Evolutionary conservation across 1,140 invertebrate genomes (phyloP).

Genomic region (Ladona fulva): DNA sequence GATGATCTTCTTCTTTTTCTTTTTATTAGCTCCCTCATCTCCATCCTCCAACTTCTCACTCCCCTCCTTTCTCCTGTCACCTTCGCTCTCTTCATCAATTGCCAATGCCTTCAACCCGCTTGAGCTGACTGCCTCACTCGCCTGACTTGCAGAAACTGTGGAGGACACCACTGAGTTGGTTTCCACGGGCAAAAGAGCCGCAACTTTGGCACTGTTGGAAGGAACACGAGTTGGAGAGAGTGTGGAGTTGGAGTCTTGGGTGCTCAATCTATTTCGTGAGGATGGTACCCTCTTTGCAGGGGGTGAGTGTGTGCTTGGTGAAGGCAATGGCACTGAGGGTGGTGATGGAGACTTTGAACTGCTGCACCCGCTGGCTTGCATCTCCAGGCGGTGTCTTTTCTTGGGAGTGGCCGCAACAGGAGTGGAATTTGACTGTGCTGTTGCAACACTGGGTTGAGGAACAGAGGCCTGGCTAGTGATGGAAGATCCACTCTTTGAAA

Average conservation of each 20-base stretch:
- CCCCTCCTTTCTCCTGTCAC: background rate
- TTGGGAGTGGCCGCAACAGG: constrained; percentile 44
- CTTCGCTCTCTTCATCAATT: background rate
- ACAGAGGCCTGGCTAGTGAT: constrained; percentile 22
- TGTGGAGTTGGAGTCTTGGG: background rate
- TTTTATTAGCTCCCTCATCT: constrained; percentile 21
- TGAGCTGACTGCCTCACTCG: background rate
- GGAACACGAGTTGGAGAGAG: background rate
- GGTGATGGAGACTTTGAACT: background rate
- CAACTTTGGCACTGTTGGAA: background rate
- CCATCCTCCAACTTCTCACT: background rate
- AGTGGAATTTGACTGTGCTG: constrained; percentile 29
- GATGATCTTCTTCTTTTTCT: constrained; percentile 43
- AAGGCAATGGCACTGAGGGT: background rate
- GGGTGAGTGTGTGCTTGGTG: background rate
- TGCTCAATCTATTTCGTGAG: background rate
- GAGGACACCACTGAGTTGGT: constrained; percentile 2
- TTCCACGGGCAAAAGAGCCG: background rate
- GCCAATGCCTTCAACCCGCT: background rate
- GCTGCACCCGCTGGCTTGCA: constrained; percentile 24
- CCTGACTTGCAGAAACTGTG: background rate
- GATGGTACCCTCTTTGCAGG: background rate
- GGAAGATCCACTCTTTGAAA: background rate
- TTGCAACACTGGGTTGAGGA: constrained; percentile 29
- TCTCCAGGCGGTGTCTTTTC: constrained; percentile 46